Evolutionary conservation across 2,113 vertebrate genomes (phyloP), one percentile per base, ranked within the genome.

Genomic region (Himantopus leucocephalus): DNA sequence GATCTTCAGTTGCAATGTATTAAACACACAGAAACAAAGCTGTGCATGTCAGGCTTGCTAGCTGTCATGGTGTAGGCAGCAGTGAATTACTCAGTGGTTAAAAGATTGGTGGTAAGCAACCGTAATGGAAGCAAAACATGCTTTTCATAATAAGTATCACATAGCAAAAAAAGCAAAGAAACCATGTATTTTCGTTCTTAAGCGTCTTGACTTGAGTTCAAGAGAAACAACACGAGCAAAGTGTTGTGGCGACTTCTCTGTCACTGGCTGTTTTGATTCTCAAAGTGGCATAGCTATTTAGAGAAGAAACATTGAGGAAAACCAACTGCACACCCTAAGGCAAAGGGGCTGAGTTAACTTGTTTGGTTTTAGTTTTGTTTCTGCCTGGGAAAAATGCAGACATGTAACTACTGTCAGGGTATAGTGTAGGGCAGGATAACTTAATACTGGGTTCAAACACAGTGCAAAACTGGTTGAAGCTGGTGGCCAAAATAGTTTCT

Each of bases 221-320:
- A 89, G 47, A 67, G 76, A 91, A 97, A 92, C 39, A 95, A 79
- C 43, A 48, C 14, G 34, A 89, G 32, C n/a, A 27, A 94, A 89
- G 64, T 43, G 39, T 81, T 91, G 66, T 89, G 86, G 76, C 14
- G 47, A 55, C 55, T 92, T 89, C 60, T 93, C 50, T 78, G 73
- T 91, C 52, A 59, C 52, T 63, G 52, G 6, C 47, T 84, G 58
- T 43, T 93, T 88, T 86, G 45, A 35, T 89, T 74, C 60, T 89
- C 21, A 6, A 48, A 84, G 47, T 67, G 34, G 34, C 1, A 0
- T n/a, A 80, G 37, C 56, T 89, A 81, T 92, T 92, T 89, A 89
- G 63, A 91, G 82, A 63, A 70, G 32, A 84, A 92, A 53, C 24
- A 43, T 73, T 55, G 39, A 91, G 22, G 35, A 79, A 76, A 92